Evolutionary conservation across 2,797 vertebrate genomes (phyloP), one percentile per base, ranked within the genome.

Genomic region (Dicrostonyx torquatus): DNA sequence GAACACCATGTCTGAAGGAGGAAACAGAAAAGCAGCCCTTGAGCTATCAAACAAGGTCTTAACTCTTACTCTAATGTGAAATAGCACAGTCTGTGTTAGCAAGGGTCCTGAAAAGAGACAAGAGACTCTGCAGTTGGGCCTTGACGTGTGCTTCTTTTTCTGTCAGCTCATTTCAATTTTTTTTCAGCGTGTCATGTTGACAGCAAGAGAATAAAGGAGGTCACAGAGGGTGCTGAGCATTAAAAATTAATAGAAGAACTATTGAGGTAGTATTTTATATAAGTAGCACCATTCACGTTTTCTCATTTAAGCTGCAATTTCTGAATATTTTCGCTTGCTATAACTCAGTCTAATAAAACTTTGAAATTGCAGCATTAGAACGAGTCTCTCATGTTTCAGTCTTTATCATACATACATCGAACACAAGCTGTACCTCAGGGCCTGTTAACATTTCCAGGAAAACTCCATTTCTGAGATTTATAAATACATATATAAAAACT

Each of bases 161-260:
- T 87, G 97, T 97, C 83, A 97, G 97, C 96, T 97, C 88, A 95
- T 98, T 98, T 98, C 96, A 97, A 96, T 98, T 98, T 98, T 98
- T 98, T 97, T 97, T 97, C 96, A 98, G 94, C 84, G 96, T 98
- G 96, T 98, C 97, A 98, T 98, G 97, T 98, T 98, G 98, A 98
- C 97, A 97, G 97, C 91, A 91, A 95, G 95, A 98, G 97, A 97
- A 98, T 97, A 98, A 98, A 98, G 97, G 97, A 98, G 98, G 98
- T 98, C 98, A 98, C 98, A 95, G 95, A 98, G 97, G 98, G 98
- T 96, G 84, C 97, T 96, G 97, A 94, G 95, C 98, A 98, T 99
- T 98, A 99, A 99, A 99, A 99, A 99, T 99, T 98, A 98, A 99
- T 99, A 97, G 94, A 97, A 98, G 98, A 98, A 98, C 98, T 98